These are phyloP conservation scores for Macrophya alboannulata DNA, from an alignment of 2,888 invertebrate genomes.

Conservation along the genomic window DNA sequence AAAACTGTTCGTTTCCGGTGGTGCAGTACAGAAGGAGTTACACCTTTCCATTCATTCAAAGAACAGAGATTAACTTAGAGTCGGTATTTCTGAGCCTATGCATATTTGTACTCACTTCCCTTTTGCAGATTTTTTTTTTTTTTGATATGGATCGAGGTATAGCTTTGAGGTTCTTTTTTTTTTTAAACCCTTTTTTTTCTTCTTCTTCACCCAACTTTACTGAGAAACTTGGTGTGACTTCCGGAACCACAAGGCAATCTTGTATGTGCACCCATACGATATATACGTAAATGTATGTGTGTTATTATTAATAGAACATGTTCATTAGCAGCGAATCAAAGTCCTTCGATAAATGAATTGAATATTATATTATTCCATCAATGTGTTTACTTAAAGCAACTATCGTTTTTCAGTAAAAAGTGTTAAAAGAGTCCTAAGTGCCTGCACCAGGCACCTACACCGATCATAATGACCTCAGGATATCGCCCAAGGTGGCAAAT, in stretches of 20 bases:
- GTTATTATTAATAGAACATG: background rate
- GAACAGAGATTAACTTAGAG: background rate
- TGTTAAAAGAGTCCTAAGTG: background rate
- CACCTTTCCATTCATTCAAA: slow-evolving; percentile 5
- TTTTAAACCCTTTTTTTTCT: background rate
- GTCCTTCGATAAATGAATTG: slow-evolving; percentile 4
- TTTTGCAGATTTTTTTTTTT: background rate
- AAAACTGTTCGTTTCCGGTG: slow-evolving; percentile 65
- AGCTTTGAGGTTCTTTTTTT: background rate
- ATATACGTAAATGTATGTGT: too few relatives aligned
- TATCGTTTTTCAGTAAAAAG: background rate
- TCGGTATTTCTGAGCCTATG: background rate
- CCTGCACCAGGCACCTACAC: background rate
- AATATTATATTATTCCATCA: slow-evolving; percentile 1
- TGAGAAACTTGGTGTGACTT: background rate
- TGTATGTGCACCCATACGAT: too few relatives aligned
- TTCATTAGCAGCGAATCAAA: background rate
- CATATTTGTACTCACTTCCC: background rate
- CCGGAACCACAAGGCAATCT: background rate
- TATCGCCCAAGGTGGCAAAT: slow-evolving; percentile 44
- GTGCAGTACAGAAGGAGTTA: background rate
- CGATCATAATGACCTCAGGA: slow-evolving; percentile 17
- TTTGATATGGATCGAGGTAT: background rate
- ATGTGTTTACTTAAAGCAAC: background rate
- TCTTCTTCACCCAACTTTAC: background rate